phyloP scores from a whole-genome alignment of 2,113 vertebrate genomes.

The Sclerurus mexicanus region DNA sequence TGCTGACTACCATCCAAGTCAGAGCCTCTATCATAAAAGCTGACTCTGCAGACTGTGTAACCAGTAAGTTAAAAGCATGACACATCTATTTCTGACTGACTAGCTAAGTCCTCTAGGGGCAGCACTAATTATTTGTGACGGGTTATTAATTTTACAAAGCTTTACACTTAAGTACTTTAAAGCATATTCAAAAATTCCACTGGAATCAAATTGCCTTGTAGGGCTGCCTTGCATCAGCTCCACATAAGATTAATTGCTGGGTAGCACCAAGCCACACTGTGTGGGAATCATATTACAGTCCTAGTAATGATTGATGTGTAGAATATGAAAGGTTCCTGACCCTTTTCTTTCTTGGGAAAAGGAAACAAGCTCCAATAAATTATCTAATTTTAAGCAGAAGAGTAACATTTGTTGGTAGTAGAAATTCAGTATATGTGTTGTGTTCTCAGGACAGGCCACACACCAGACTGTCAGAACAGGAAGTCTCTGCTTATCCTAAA shows the following conservation, averaged over 20 bases:
- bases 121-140: background rate
- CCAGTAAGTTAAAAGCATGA: background rate
- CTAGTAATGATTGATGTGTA: background rate
- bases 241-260: background rate
- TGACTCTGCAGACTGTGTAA: background rate
- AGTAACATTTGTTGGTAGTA: background rate
- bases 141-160: conserved; percentile 14
- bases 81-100: background rate
- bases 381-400: background rate
- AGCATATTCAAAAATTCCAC: background rate
- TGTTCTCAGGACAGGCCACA: background rate
- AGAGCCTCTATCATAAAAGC: background rate
- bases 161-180: background rate
- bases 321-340: background rate
- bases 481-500: background rate
- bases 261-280: background rate
- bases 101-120: background rate
- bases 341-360: background rate
- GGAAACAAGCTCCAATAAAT: background rate
- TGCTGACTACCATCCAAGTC: background rate
- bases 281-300: background rate
- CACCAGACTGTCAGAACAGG: background rate
- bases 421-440: background rate
- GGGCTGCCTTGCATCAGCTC: background rate
- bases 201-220: conserved; percentile 1